Conservation (phyloP, 2,888 invertebrate genomes). For the Cerastoderma edule region DNA sequence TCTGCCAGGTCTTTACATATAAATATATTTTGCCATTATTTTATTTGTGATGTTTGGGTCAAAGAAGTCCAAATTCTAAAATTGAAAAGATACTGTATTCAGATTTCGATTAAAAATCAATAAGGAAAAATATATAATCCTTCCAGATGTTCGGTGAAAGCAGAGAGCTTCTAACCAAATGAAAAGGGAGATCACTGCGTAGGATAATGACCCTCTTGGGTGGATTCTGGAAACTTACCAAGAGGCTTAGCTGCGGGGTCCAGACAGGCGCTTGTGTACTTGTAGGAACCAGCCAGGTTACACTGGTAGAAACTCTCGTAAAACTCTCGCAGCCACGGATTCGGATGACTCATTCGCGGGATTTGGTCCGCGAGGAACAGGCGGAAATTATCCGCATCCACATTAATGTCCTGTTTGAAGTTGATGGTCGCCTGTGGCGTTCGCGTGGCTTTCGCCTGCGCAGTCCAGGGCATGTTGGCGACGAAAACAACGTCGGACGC, state of each 20-base stretch:
- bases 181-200: too few relatives aligned
- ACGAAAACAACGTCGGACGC: constrained; percentile 66
- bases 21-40: too few relatives aligned
- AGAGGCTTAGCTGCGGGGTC: constrained; percentile 32
- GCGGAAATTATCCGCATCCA: constrained; percentile 32
- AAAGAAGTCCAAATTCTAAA: too few relatives aligned
- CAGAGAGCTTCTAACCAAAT: too few relatives aligned
- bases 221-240: constrained; percentile 25
- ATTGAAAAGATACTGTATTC: too few relatives aligned
- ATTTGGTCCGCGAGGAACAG: constrained; percentile 36
- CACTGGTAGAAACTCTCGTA: constrained; percentile 71
- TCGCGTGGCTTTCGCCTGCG: constrained; percentile 17
- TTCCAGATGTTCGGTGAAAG: too few relatives aligned
- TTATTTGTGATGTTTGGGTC: too few relatives aligned
- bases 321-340: constrained; percentile 79
- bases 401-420: constrained; percentile 37
- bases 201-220: too few relatives aligned
- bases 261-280: constrained; percentile 45
- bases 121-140: too few relatives aligned
- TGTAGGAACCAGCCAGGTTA: constrained; percentile 64
- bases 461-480: constrained; percentile 71
- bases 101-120: too few relatives aligned
- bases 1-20: too few relatives aligned
- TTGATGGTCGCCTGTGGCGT: constrained; percentile 37
- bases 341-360: constrained; percentile 40